Percentiles rank a stretch among this genome's conserved stretches.
Evolutionary conservation across 2,113 vertebrate genomes (phyloP).

Genomic region (Lamprotornis superbus): DNA sequence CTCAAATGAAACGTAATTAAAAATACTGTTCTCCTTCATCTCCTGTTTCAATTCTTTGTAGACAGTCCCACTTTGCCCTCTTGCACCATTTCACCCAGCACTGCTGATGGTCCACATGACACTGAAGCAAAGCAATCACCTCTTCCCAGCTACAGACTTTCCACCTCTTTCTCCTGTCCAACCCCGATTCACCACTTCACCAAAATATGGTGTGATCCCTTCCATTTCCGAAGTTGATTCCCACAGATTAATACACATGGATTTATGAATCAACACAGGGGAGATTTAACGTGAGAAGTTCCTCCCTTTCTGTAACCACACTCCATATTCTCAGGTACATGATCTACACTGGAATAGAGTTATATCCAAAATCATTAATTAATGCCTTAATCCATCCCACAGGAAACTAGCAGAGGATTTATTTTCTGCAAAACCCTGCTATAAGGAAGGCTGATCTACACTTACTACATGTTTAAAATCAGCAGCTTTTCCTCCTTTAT

Average conservation of each 20-base stretch:
- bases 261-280: neutral
- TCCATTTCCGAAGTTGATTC: neutral
- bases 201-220: neutral
- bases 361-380: neutral
- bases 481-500: neutral
- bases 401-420: neutral
- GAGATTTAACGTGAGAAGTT: neutral
- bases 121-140: neutral
- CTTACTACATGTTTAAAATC: neutral
- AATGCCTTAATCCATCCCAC: neutral
- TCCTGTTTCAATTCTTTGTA: neutral
- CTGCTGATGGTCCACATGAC: neutral
- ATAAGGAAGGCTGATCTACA: neutral
- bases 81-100: neutral
- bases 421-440: neutral
- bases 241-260: neutral
- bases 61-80: neutral
- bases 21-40: neutral
- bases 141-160: neutral
- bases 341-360: neutral
- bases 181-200: neutral
- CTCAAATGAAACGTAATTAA: constrained; percentile 1
- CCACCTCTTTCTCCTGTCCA: neutral
- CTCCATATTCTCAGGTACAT: neutral
- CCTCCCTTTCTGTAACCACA: neutral